These are phyloP conservation scores for Spisula subtruncata DNA, from an alignment of 2,888 invertebrate species.

Conservation along the genomic window DNA sequence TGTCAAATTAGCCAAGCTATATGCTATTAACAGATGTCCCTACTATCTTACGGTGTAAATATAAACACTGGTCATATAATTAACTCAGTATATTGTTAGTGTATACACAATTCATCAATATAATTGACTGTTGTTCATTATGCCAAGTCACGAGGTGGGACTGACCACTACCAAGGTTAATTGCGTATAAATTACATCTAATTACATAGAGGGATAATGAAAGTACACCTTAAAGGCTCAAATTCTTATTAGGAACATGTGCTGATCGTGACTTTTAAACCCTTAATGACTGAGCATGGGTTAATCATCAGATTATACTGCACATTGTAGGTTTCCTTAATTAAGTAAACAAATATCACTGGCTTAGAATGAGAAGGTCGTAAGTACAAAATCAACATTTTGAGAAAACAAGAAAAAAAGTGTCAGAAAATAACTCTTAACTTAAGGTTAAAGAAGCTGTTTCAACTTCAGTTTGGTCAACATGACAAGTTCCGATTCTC, in stretches of 20 bases:
- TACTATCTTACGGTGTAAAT: not conserved
- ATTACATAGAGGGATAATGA: not conserved
- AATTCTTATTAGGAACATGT: not conserved
- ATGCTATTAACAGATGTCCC: not conserved
- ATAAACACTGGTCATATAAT: conserved; percentile 6
- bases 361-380: no score
- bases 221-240: not conserved
- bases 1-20: no score
- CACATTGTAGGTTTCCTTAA: not conserved
- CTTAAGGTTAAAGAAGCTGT: no score
- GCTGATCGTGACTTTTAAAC: not conserved
- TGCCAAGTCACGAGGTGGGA: conserved; percentile 2
- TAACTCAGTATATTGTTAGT: not conserved
- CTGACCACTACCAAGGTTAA: not conserved
- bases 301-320: not conserved
- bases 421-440: no score
- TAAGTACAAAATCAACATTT: no score
- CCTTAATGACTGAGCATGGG: not conserved
- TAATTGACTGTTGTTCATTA: conserved; percentile 9
- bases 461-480: no score
- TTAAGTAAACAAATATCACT: no score
- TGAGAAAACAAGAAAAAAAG: no score
- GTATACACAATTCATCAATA: conserved; percentile 21
- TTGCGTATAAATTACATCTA: not conserved
- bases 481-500: no score